Evolutionary conservation across 2,888 invertebrate species (phyloP), one percentile per base, ranked within the genome.

Genomic region (Prenolepis imparis): DNA sequence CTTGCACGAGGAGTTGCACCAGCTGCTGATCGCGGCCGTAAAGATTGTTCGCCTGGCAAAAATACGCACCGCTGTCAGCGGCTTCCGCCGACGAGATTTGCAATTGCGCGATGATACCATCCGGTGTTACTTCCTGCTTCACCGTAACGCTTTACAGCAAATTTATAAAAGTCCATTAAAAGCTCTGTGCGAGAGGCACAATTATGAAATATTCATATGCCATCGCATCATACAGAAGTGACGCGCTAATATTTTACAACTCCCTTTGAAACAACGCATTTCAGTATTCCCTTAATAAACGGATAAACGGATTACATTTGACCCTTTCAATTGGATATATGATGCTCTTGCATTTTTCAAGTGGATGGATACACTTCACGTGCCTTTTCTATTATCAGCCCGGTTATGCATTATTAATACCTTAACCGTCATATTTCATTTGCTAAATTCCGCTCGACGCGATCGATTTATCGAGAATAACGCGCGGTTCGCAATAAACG

Each of bases 41-140:
- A 90, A 97, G 95, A 94, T 98, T 98, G 93, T 96, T 97, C 28
- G 97, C 97, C 90, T 97, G 97, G 91, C 98, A 98, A 90, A 97
- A 97, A 93, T 97, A 98, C 1, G 97, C 96, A 0, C 97, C 97
- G 89, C 97, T 97, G 91, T 98, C 97, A 18, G 95, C 95, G 57
- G 97, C 96, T 91, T 96, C 97, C 1, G 97, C 96, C 24, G 96
- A 96, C 32, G 96, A 96, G 78, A 98, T 96, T 94, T 97, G 96
- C 87, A 98, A 93, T 91, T 97, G 97, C 0, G 97, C 97, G 21
- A 96, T 95, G 32, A 97, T 96, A 11, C 97, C 97, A 83, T 97
- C 97, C 0, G 96, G 96, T 2, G 97, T 97, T 39, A 96, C 96
- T 92, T 97, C 97, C 93, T 97, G 97, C 91, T 97, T 97, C 12